Evolutionary conservation across 2,797 vertebrate genomes (phyloP).

Genomic region (Karalla daura): DNA sequence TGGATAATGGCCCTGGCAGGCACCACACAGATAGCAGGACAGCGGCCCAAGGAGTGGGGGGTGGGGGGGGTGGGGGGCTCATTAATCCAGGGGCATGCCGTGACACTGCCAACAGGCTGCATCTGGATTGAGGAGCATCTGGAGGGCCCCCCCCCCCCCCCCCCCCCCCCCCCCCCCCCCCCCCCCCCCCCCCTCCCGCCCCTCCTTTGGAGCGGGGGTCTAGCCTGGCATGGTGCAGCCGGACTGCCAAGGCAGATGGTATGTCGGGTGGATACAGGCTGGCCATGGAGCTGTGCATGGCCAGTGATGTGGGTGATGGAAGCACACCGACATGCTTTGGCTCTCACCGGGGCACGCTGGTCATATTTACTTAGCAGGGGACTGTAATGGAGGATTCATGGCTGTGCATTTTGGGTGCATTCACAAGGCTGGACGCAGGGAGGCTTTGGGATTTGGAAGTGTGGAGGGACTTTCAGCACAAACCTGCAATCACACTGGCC

Average conservation of each 20-base stretch:
- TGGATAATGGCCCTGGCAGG: conserved; percentile 77
- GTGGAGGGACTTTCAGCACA: conserved; percentile 13
- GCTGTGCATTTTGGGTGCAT: conserved; percentile 31
- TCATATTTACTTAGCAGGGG: conserved; percentile 65
- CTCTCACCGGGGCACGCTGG: conserved; percentile 43
- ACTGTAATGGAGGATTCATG: conserved; percentile 51
- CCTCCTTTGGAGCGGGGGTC: conserved; percentile 42
- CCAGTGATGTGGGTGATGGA: conserved; percentile 62
- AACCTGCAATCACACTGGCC: background rate
- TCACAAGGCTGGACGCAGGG: conserved; percentile 9
- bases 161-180: conserved; percentile 31
- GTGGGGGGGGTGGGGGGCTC: conserved; percentile 36
- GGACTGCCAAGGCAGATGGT: conserved; percentile 77
- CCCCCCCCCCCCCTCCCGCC: conserved; percentile 9
- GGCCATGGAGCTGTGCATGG: conserved; percentile 56
- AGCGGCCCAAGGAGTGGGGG: conserved; percentile 59
- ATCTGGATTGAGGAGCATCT: conserved; percentile 73
- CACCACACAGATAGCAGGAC: conserved; percentile 58
- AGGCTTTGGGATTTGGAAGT: conserved; percentile 15
- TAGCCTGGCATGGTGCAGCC: conserved; percentile 53
- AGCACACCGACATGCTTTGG: conserved; percentile 61
- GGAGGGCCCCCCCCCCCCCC: conserved; percentile 27
- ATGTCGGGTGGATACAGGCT: conserved; percentile 46
- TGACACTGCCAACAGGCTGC: conserved; percentile 75
- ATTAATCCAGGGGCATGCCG: conserved; percentile 67